Evolutionary conservation across 2,888 invertebrate genomes (phyloP), one percentile per base, ranked within the genome.

Genomic region (Phortica magna): DNA sequence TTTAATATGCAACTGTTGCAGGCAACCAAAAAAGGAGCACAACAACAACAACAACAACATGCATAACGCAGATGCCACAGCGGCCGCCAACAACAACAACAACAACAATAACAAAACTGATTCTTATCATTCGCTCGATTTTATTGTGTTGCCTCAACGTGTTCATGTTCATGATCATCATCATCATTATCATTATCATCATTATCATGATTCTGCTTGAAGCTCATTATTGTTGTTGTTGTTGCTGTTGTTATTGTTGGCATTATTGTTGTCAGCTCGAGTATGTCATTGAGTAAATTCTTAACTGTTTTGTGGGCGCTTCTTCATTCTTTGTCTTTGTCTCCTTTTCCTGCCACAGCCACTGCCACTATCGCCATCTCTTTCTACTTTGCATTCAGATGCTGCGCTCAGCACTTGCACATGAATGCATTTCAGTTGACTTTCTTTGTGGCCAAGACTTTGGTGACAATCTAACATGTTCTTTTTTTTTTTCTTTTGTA

Each of bases 1-100:
- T 90, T 91, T 91, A 90, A 90, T 91, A 91, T 90, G 89, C 89
- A 90, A 87, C 89, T 84, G 86, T 84, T 83, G 87, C 86, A 85
- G 76, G 14, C 10, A 14, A 14, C 9, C 48, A 12, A 9, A 48
- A 48, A 48, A 48, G 48, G 48, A 48, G 48, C 48, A 9, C 59
- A n/a, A 57, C 2, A 31, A 19, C 39, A 65, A 9, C 22, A 12
- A 10, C 39, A 31, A 19, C 39, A 7, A 10, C 41, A 65, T n/a
- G n/a, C n/a, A n/a, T n/a, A 48, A 31, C 39, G 64, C 64, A 19
- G n/a, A 17, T 43, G 43, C 64, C 39, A 6, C 31, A 64, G 7
- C 64, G 31, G 64, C 31, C 31, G 64, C 39, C 31, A 31, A 19
- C 39, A 65, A 3, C 22, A 12, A 10, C 39, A 31, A 19, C 39